Percentiles rank a stretch among this genome's conserved stretches.
Conservation (phyloP, 1,140 invertebrate genomes). For the Wiebesia pumilae region DNA sequence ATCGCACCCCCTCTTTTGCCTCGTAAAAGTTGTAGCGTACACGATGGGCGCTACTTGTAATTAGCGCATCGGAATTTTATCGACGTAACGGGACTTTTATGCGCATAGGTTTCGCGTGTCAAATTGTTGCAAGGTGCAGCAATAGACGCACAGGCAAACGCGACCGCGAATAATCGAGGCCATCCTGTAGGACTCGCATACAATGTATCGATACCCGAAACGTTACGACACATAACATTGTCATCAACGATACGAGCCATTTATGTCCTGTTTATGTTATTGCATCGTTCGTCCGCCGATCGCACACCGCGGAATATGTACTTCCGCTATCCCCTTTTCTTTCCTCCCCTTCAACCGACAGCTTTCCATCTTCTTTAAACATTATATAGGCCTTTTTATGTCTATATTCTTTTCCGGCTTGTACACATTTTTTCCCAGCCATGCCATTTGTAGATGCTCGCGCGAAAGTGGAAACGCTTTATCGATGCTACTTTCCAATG, state of each 20-base stretch:
- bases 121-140: constrained; percentile 31
- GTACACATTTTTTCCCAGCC: not conserved
- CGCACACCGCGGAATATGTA: not conserved
- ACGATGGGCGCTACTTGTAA: constrained; percentile 21
- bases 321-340: not conserved
- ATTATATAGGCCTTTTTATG: not conserved
- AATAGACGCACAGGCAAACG: not conserved
- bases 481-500: not conserved
- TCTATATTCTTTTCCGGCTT: not conserved
- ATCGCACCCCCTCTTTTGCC: not conserved
- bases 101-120: not conserved
- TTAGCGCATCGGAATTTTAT: constrained; percentile 43
- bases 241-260: constrained; percentile 57
- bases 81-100: constrained; percentile 31
- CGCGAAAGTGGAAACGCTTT: not conserved
- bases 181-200: constrained; percentile 3
- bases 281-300: constrained; percentile 42
- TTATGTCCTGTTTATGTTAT: constrained; percentile 61
- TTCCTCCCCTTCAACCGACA: not conserved
- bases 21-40: constrained; percentile 4
- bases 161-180: not conserved
- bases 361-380: not conserved
- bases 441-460: not conserved
- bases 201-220: constrained; percentile 51
- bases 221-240: constrained; percentile 48